Conservation (phyloP, 2,888 invertebrate species). For the Lordiphosa fenestrarum region DNA sequence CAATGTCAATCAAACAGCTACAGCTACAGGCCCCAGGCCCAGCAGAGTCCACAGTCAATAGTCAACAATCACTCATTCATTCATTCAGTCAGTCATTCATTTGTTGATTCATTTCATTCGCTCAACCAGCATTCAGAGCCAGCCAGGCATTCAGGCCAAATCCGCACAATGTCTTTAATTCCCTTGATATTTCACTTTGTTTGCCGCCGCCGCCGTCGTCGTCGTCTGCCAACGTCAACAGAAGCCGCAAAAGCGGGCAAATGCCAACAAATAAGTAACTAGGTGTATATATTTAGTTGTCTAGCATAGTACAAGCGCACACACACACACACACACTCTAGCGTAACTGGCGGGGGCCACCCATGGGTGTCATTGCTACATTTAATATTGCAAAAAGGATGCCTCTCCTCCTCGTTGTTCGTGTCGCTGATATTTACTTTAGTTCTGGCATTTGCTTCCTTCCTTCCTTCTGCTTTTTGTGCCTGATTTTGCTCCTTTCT, state of each 20-base stretch:
- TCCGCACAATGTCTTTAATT: conserved; percentile 74
- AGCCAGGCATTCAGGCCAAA: conserved; percentile 59
- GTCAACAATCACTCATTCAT: conserved; percentile 43
- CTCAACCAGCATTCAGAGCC: conserved; percentile 34
- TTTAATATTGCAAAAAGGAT: conserved; percentile 74
- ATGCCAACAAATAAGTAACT: conserved; percentile 74
- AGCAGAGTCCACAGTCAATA: conserved; percentile 11
- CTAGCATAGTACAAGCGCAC: conserved; percentile 65
- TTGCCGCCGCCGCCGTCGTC: conserved; percentile 19
- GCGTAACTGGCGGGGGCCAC: conserved; percentile 42
- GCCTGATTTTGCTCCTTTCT: too few species aligned
- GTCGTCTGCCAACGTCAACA: conserved; percentile 28
- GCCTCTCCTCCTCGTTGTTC: conserved; percentile 31
- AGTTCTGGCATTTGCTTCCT: conserved; percentile 66
- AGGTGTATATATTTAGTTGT: conserved; percentile 76
- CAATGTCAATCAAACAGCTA: too few species aligned
- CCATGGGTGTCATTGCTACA: conserved; percentile 74
- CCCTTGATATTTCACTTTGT: conserved; percentile 76
- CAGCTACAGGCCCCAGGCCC: too few species aligned
- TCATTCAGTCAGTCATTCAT: conserved; percentile 40
- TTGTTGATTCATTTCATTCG: conserved; percentile 4
- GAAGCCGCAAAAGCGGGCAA: conserved; percentile 46
- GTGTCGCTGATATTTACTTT: conserved; percentile 57
- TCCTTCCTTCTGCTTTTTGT: conserved; percentile 25
- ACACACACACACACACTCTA: conserved; percentile 13